Evolutionary conservation across 2,797 vertebrate genomes (phyloP).

Genomic region (Sarcoramphus papa): DNA sequence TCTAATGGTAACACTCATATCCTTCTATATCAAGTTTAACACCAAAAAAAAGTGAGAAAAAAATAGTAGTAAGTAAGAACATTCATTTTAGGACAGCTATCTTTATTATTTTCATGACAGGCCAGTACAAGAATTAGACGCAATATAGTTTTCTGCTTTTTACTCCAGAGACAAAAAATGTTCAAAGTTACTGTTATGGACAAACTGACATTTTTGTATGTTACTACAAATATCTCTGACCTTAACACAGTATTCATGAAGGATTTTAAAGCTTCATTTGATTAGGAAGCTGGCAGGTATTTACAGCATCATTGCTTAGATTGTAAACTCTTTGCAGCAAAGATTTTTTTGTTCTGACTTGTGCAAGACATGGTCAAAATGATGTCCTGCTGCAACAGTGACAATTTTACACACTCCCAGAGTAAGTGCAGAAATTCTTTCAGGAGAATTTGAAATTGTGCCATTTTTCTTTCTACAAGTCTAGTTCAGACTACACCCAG

Average conservation of each 20-base stretch:
- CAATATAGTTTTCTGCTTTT: neutral
- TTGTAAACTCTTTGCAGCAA: neutral
- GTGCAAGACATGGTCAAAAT: neutral
- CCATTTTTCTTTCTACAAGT: neutral
- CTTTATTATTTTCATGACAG: neutral
- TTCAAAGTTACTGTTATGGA: neutral
- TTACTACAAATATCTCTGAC: neutral
- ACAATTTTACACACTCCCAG: neutral
- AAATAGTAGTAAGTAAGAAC: neutral
- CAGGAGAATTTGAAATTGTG: neutral
- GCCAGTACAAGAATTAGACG: neutral
- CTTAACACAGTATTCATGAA: neutral
- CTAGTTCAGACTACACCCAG: neutral
- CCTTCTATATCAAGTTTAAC: neutral
- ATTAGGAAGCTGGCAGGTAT: neutral
- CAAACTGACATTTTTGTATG: neutral
- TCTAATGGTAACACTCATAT: neutral
- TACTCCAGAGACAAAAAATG: neutral
- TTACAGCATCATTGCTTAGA: neutral
- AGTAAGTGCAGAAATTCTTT: neutral
- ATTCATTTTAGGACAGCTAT: neutral
- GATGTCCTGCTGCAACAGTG: neutral
- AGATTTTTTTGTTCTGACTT: neutral
- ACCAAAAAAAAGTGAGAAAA: neutral
- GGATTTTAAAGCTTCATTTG: neutral